A percentile compares a stretch with the other conserved stretches of the same genome.
phyloP scores from a whole-genome alignment of 2,888 invertebrate genomes.

The Scaptomyza tumidula region DNA sequence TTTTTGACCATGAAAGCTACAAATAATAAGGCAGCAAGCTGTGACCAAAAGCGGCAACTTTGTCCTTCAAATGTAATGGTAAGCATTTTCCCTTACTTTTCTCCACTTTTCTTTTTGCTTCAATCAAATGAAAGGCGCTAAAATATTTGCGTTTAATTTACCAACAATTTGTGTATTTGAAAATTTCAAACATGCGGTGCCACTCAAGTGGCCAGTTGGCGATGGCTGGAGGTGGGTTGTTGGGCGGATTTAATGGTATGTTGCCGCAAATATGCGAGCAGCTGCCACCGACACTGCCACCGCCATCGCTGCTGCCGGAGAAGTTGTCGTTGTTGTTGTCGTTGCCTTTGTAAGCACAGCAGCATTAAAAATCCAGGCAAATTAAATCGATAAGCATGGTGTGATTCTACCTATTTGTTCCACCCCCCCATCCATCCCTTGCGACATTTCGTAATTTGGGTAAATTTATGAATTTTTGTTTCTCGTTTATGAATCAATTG shows the following conservation, averaged over 20 bases:
- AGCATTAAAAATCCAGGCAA: conserved; percentile 6
- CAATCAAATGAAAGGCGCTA: conserved; percentile 13
- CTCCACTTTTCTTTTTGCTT: not conserved
- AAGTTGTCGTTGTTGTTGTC: not conserved
- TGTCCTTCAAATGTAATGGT: conserved; percentile 4
- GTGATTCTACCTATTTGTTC: not conserved
- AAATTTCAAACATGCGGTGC: conserved; percentile 22
- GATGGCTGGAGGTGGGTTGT: no score
- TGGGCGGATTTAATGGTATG: no score
- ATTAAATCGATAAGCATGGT: conserved; percentile 14
- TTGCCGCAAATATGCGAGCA: conserved; percentile 17
- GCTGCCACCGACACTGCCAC: conserved; percentile 2
- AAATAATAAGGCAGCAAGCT: conserved; percentile 2
- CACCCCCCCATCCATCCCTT: no score
- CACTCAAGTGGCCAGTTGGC: conserved; percentile 5
- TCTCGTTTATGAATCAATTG: conserved; percentile 13
- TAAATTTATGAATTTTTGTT: conserved; percentile 13
- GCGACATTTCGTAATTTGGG: not conserved
- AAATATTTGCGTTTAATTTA: conserved; percentile 20
- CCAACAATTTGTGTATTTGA: conserved; percentile 22
- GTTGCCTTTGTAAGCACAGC: not conserved
- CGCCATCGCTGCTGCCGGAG: not conserved
- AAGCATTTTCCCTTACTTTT: no score
- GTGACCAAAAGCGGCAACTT: conserved; percentile 4
- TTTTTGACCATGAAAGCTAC: not conserved